These are phyloP conservation scores for Nyctalus aviator DNA, from an alignment of 2,797 vertebrate species.

Conservation along the genomic window DNA sequence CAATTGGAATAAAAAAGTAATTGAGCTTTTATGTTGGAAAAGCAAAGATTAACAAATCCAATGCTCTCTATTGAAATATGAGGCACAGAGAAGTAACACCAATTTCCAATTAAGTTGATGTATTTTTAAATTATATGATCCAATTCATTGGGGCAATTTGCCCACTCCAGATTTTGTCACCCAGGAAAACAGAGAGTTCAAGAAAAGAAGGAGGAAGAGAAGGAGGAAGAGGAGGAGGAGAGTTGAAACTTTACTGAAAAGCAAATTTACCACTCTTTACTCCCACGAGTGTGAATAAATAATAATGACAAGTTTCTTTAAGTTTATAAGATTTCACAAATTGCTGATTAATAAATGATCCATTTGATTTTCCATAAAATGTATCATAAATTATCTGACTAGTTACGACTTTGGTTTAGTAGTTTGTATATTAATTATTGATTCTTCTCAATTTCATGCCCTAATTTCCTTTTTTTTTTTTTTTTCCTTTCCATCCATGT, in stretches of 20 bases:
- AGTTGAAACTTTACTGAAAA: constrained; percentile 23
- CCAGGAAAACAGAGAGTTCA: not conserved
- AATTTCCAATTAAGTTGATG: constrained; percentile 19
- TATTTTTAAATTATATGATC: constrained; percentile 47
- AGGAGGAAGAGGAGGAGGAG: not conserved
- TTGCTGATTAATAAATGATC: not conserved
- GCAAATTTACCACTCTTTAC: not conserved
- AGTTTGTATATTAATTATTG: not conserved
- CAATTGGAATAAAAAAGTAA: constrained; percentile 33
- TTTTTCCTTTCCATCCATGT: not conserved
- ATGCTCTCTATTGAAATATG: not conserved
- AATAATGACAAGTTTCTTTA: not conserved
- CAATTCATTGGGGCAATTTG: constrained; percentile 7
- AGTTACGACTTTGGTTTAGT: not conserved
- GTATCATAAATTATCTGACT: not conserved
- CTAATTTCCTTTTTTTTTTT: not conserved
- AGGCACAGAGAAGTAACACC: not conserved
- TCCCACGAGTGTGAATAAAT: constrained; percentile 9
- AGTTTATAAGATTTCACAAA: constrained; percentile 4
- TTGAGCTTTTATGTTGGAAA: constrained; percentile 12
- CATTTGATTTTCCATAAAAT: constrained; percentile 2
- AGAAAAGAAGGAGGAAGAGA: not conserved
- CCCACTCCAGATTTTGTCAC: constrained; percentile 27
- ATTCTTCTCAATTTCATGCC: not conserved
- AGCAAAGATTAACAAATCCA: constrained; percentile 38